Base-by-base conservation (phyloP, 1,140 invertebrate species). In the Coenobita brevimanus region DNA sequence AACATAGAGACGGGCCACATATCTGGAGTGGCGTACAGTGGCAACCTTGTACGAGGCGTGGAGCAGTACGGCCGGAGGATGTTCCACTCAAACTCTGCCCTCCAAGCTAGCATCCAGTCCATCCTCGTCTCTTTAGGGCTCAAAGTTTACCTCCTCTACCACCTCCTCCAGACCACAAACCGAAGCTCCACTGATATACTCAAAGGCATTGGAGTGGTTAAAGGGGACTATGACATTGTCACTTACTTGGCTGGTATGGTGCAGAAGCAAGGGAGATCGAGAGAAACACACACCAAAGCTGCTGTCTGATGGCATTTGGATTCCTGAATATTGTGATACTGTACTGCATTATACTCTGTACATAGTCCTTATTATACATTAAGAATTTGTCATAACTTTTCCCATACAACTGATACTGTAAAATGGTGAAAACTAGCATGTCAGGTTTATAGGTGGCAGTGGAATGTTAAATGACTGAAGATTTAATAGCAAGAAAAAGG, bases 1-100 rank as follows among this genome's bases (percentile, higher is more conserved):
- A 89, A 89, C 76, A 89, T 89, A 1, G 88, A 89, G 57, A 89
- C 88, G 21, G 88, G 88, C 8, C 88, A 89, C 50, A 89, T 89
- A 27, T 89, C 80, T 1, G 88, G 88, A 10, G 88, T 89, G 36
- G 88, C 88, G 8, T 89, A 89, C 75, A 84, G 82, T 80, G 88
- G 88, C n/a, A 89, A 60, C 21, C 75, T 89, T 38, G 73, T 89
- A 2, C 82, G 82, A 24, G 82, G 82, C 24, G 75, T 83, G n/a
- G 88, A 89, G 2, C 88, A 89, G 24, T 83, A 83, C 33, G 82
- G 81, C 24, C 81, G 88, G 17, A 82, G 73, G 46, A 41, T 83
- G 17, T 89, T 89, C n/a, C 60, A 71, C 27, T 89, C 88, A 6
- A 83, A 83, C 46, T 82, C 82, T 36, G 81, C 88, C 33, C 76